Base-by-base conservation (phyloP, 1,140 invertebrate genomes). In the Ylistrum balloti region DNA sequence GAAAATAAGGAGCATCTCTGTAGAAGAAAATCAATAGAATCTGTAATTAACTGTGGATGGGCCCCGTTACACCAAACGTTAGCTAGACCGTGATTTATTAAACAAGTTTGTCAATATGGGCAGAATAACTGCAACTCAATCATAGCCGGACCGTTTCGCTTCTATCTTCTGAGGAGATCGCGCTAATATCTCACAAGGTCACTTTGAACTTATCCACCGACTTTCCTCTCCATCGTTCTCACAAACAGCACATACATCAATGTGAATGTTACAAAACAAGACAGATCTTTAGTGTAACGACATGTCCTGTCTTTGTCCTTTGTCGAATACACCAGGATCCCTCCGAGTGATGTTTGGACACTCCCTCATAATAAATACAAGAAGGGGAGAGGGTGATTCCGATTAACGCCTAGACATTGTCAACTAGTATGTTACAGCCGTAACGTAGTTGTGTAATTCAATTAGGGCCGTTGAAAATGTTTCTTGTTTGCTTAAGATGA, bases 111-210 rank as follows among this genome's bases (percentile, higher is more conserved):
- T 74, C 56, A 74, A 74, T 74, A 74, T 74, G 56, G 56, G 56
- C 56, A 74, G 56, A 74, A 74, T 74, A 74, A 74, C 56, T 74
- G 56, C 56, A 74, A 74, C 28, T 74, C 56, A 74, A 74, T 74
- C 56, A 74, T 28, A 74, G n/a, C 56, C n/a, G 56, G 13, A 28
- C 22, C 56, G n/a, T 74, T 74, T 74, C 56, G 56, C 56, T 74
- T n/a, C 22, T 74, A 74, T 74, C 56, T 74, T 22, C 22, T 11
- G 22, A 74, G 17, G n/a, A 17, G 56, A 74, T 74, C 56, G 56
- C 56, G 56, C 56, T 74, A 74, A 74, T n/a, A 74, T 28, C n/a
- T 28, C n/a, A 74, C 56, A 74, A 74, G 56, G 56, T 74, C 56
- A 74, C 56, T 74, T 28, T n/a, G 56, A 74, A 74, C 56, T 28